Percentiles rank a stretch among this genome's conserved stretches.
phyloP scores from a whole-genome alignment of 2,888 invertebrate genomes.

The Cheilosia grossa region DNA sequence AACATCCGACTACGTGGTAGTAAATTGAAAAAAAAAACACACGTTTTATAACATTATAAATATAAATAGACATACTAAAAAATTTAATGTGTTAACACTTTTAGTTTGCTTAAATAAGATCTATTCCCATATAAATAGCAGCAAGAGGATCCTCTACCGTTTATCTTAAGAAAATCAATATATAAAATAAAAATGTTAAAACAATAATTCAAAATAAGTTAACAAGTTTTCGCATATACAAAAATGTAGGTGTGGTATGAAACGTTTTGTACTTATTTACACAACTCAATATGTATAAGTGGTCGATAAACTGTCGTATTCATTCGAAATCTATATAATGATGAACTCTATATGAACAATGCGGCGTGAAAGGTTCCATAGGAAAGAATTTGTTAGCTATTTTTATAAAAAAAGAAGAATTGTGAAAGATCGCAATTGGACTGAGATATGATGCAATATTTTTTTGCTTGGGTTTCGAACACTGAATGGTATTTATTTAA shows the following conservation, averaged over 20 bases:
- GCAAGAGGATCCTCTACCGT: background rate
- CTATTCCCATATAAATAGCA: constrained; percentile 23
- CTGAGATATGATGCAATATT: background rate
- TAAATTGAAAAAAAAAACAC: background rate
- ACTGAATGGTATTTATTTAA: no score
- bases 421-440: background rate
- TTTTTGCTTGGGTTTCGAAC: background rate
- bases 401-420: constrained; percentile 13
- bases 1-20: background rate
- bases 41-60: background rate
- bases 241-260: constrained; percentile 44
- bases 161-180: constrained; percentile 11
- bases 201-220: constrained; percentile 52
- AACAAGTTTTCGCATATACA: constrained; percentile 47
- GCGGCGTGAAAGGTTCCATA: constrained; percentile 37
- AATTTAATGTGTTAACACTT: background rate
- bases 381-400: constrained; percentile 27
- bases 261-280: constrained; percentile 66
- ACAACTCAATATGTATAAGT: constrained; percentile 48
- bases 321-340: constrained; percentile 24
- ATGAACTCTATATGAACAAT: constrained; percentile 31
- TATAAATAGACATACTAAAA: background rate
- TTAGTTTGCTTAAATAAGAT: constrained; percentile 16
- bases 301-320: constrained; percentile 31
- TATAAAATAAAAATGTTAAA: constrained; percentile 20